Evolutionary conservation across 2,888 invertebrate genomes (phyloP).

Genomic region (Cryptophagus acutangulus): DNA sequence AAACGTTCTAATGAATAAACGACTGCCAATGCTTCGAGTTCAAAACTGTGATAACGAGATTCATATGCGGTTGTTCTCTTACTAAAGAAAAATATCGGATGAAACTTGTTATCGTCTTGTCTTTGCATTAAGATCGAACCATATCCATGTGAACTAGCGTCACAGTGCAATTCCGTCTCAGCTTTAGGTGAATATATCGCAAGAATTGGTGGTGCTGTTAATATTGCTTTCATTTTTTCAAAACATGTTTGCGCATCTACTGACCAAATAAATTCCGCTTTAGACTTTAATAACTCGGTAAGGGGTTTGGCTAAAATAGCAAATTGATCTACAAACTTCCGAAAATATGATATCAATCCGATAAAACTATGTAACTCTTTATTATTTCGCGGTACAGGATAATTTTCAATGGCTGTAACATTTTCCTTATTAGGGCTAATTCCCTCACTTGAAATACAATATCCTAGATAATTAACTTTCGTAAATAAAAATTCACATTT

Average conservation of each 20-base stretch:
- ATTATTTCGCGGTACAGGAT: constrained; percentile 24
- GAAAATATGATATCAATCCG: constrained; percentile 32
- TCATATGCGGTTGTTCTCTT: constrained; percentile 32
- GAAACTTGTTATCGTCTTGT: constrained; percentile 29
- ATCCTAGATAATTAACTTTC: constrained; percentile 15
- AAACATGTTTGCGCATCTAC: constrained; percentile 22
- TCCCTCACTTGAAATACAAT: background rate
- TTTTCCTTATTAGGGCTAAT: constrained; percentile 1
- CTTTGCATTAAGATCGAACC: constrained; percentile 36
- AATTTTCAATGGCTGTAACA: constrained; percentile 19
- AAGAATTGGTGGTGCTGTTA: constrained; percentile 29
- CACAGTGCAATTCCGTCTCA: constrained; percentile 38
- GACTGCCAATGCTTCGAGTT: constrained; percentile 33
- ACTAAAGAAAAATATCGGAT: constrained; percentile 37
- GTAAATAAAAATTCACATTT: constrained; percentile 25
- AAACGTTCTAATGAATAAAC: constrained; percentile 31
- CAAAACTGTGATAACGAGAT: constrained; percentile 37
- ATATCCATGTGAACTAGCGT: constrained; percentile 34
- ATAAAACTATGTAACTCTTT: constrained; percentile 29
- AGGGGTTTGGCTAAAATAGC: constrained; percentile 26
- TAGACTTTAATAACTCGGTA: constrained; percentile 22
- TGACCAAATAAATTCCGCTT: constrained; percentile 19
- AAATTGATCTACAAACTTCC: constrained; percentile 26
- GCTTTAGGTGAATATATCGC: constrained; percentile 31
- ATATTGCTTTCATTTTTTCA: constrained; percentile 22